A percentile compares a stretch with the other conserved stretches of the same genome.
phyloP scores from a whole-genome alignment of 2,797 vertebrate genomes.

The Hephaestus fuliginosus region DNA sequence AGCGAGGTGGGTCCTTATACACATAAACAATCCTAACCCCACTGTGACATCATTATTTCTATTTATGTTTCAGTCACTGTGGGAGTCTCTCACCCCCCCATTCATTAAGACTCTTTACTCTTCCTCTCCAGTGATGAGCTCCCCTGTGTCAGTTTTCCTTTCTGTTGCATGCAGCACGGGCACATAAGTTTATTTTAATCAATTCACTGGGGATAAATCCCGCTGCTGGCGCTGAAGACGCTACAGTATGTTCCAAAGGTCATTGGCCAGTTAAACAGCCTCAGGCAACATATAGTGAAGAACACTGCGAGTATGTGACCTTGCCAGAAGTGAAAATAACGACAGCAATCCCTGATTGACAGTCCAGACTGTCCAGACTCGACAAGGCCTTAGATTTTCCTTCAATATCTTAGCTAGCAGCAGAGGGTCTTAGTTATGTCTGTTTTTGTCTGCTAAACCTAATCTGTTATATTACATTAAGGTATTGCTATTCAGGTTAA shows the following conservation, averaged over 20 bases:
- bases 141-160: conserved; percentile 73
- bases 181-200: conserved; percentile 77
- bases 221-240: conserved; percentile 54
- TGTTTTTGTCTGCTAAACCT: background rate
- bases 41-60: conserved; percentile 85
- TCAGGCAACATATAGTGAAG: conserved; percentile 28
- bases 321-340: conserved; percentile 42
- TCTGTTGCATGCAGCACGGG: conserved; percentile 51
- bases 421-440: background rate
- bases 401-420: background rate
- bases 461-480: too few relatives aligned
- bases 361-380: background rate
- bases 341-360: conserved; percentile 1
- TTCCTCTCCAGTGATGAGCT: conserved; percentile 73
- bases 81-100: conserved; percentile 57
- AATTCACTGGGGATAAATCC: conserved; percentile 58
- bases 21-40: conserved; percentile 77
- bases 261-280: conserved; percentile 68
- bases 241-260: conserved; percentile 57
- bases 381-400: background rate
- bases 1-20: conserved; percentile 57
- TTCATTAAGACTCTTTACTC: conserved; percentile 81
- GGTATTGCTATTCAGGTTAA: too few relatives aligned
- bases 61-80: conserved; percentile 73
- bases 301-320: conserved; percentile 33